A percentile compares a stretch with the other conserved stretches of the same genome.
Conservation (phyloP, 37 sponge, comb jelly and placozoan genomes). For the Amphimedon queenslandica region DNA sequence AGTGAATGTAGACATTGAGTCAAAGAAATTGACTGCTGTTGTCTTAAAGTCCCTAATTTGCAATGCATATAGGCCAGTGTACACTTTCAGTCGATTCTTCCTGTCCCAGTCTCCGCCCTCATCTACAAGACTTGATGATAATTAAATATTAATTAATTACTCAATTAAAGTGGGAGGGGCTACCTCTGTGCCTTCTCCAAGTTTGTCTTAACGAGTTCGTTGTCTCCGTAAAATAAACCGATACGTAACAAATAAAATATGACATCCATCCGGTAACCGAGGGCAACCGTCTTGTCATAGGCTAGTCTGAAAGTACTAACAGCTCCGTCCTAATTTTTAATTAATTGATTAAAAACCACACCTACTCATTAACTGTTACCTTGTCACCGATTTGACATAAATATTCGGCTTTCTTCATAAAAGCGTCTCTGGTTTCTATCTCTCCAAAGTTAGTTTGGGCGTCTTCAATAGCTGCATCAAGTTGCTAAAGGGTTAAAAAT, state of each 20-base stretch:
- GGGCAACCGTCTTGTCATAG: conserved; percentile 80
- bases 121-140: conserved; percentile 90
- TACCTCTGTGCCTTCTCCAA: conserved; percentile 90
- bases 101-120: conserved; percentile 99
- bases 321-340: conserved; percentile 28
- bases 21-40: conserved; percentile 92
- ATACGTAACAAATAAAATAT: conserved; percentile 87
- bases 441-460: conserved; percentile 93
- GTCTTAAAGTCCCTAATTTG: conserved; percentile 79
- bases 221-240: conserved; percentile 93
- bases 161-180: conserved; percentile 1
- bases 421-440: conserved; percentile 86
- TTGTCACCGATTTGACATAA: conserved; percentile 90
- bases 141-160: not conserved
- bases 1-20: conserved; percentile 96
- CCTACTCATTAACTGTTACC: too few relatives aligned
- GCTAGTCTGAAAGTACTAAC: conserved; percentile 37
- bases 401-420: conserved; percentile 94
- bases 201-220: conserved; percentile 85
- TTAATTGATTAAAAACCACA: not conserved
- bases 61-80: conserved; percentile 89
- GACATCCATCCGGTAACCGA: conserved; percentile 91
- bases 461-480: conserved; percentile 78
- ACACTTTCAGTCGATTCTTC: conserved; percentile 92
- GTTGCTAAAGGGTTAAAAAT: not conserved